These are phyloP conservation scores for Malurus alboscapulatus DNA, from an alignment of 2,113 vertebrate genomes.

Conservation along the genomic window DNA sequence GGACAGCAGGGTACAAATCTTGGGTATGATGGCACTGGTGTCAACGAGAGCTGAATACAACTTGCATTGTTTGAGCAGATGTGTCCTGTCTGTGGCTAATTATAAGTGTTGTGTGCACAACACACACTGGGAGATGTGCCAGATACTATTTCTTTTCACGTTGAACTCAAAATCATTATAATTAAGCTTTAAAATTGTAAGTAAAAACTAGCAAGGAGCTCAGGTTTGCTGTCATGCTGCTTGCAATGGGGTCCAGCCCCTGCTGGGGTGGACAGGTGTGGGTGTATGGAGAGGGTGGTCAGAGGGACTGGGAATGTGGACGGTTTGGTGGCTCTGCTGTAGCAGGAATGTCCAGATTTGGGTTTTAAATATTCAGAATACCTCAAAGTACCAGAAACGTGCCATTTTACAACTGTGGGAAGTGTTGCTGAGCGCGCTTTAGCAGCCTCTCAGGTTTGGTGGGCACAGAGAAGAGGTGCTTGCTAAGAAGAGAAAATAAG, in stretches of 20 bases:
- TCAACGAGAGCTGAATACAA: not conserved
- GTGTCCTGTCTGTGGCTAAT: slow-evolving; percentile 48
- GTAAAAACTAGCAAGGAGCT: not conserved
- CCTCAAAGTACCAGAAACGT: not conserved
- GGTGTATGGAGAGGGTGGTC: not conserved
- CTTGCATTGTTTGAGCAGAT: not conserved
- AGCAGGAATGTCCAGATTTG: not conserved
- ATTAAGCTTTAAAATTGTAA: slow-evolving; percentile 53
- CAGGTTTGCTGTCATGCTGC: not conserved
- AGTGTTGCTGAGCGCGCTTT: not conserved
- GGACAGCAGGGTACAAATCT: not conserved
- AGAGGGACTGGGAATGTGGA: not conserved
- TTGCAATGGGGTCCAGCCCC: fast-evolving
- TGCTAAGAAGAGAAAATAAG: not conserved
- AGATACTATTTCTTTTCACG: slow-evolving; percentile 10
- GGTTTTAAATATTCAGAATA: not conserved
- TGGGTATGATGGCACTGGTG: not conserved
- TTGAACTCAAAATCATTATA: slow-evolving; percentile 40
- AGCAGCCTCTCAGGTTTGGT: not conserved
- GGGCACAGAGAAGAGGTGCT: not conserved
- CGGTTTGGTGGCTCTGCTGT: not conserved
- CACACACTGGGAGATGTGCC: slow-evolving; percentile 37
- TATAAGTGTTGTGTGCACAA: not conserved
- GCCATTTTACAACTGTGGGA: not conserved
- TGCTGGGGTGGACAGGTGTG: not conserved